These are phyloP conservation scores for Sinocyclocheilus grahami DNA, from an alignment of 2,113 vertebrate species.

Conservation along the genomic window DNA sequence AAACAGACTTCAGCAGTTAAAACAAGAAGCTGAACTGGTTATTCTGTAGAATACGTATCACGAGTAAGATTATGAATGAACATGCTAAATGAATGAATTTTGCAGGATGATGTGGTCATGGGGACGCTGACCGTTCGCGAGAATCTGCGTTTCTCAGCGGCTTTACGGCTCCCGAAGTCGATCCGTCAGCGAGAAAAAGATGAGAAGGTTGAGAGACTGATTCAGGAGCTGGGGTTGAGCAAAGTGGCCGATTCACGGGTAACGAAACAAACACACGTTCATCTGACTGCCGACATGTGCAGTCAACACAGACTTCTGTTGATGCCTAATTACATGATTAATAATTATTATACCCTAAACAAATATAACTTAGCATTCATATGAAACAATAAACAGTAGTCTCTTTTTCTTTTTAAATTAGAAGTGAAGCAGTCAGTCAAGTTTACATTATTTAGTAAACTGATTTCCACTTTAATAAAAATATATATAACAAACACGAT, in stretches of 20 bases:
- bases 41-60: not conserved
- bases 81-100: too few species aligned
- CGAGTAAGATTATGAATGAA: not conserved
- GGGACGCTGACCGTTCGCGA: slow-evolving; percentile 85
- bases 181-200: slow-evolving; percentile 76
- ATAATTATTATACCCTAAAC: too few species aligned
- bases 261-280: not conserved
- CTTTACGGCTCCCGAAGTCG: slow-evolving; percentile 78
- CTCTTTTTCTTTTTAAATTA: too few species aligned
- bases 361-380: too few species aligned
- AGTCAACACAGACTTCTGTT: too few species aligned
- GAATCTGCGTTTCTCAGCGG: slow-evolving; percentile 87
- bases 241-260: slow-evolving; percentile 88
- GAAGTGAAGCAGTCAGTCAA: too few species aligned
- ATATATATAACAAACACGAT: too few species aligned
- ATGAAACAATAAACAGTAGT: too few species aligned
- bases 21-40: not conserved
- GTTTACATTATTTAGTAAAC: too few species aligned
- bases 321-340: too few species aligned
- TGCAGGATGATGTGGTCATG: slow-evolving; percentile 87
- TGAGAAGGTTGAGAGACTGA: slow-evolving; percentile 73
- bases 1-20: not conserved
- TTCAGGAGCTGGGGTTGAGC: slow-evolving; percentile 80
- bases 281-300: not conserved
- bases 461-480: too few species aligned